A percentile compares a stretch with the other conserved stretches of the same genome.
Conservation (phyloP, 2,888 invertebrate species). For the Acronicta aceris region DNA sequence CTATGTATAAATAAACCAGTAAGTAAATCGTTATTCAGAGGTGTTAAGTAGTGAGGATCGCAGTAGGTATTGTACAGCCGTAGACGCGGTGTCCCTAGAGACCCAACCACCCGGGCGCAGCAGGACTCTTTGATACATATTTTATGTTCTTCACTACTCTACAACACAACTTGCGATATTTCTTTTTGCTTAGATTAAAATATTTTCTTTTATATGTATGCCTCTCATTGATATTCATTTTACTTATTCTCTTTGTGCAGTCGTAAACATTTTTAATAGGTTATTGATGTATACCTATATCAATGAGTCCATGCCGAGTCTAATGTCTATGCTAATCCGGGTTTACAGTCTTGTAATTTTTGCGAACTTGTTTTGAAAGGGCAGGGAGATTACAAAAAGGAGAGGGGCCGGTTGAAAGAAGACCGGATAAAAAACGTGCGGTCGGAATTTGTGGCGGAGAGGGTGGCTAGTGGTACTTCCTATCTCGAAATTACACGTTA, state of each 20-base stretch:
- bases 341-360: constrained; percentile 74
- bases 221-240: constrained; percentile 73
- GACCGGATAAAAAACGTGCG: constrained; percentile 63
- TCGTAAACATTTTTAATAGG: constrained; percentile 48
- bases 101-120: constrained; percentile 63
- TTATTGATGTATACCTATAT: constrained; percentile 31
- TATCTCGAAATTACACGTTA: constrained; percentile 55
- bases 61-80: constrained; percentile 55
- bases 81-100: constrained; percentile 67
- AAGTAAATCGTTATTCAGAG: constrained; percentile 72
- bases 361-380: constrained; percentile 75
- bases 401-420: constrained; percentile 74
- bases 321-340: constrained; percentile 62
- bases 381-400: constrained; percentile 74
- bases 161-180: constrained; percentile 74
- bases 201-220: constrained; percentile 67
- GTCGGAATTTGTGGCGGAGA: constrained; percentile 52
- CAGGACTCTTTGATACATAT: constrained; percentile 87
- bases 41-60: constrained; percentile 78
- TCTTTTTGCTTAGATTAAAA: constrained; percentile 77
- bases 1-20: constrained; percentile 53
- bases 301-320: constrained; percentile 34
- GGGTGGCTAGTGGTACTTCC: constrained; percentile 51
- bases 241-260: constrained; percentile 59
- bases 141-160: constrained; percentile 81